Conservation (phyloP, 1,140 invertebrate species). For the Chironomus striatipennis region DNA sequence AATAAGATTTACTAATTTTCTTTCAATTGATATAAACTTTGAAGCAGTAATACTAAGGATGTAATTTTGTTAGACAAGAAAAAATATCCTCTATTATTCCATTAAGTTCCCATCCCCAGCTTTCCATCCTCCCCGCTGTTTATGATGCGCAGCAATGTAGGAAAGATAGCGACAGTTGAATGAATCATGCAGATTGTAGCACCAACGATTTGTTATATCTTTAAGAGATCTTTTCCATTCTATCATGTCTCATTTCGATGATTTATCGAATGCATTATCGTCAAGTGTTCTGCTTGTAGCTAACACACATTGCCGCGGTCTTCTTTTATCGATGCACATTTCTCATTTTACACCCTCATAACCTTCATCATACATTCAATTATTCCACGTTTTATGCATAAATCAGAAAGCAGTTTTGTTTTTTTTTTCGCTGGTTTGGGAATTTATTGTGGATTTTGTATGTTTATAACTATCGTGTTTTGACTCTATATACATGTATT, state of each 20-base stretch:
- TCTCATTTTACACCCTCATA: background rate
- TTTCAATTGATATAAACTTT: no score
- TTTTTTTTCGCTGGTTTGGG: background rate
- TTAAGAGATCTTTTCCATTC: background rate
- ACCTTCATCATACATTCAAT: background rate
- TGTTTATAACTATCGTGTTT: no score
- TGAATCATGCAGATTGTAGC: background rate
- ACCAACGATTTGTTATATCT: background rate
- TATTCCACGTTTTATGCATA: constrained; percentile 20
- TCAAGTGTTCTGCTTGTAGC: background rate
- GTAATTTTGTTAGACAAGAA: no score
- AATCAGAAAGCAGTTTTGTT: background rate
- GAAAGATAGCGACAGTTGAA: background rate
- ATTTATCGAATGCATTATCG: constrained; percentile 5
- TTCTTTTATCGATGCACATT: constrained; percentile 7
- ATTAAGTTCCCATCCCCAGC: background rate
- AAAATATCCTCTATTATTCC: no score
- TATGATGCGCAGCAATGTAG: no score
- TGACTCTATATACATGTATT: no score
- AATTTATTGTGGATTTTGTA: no score
- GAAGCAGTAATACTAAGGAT: no score
- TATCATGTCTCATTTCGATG: constrained; percentile 7
- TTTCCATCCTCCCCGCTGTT: background rate
- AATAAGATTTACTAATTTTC: no score
- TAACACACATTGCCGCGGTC: background rate